Base-by-base conservation (phyloP, 2,113 vertebrate species). In the Dipodomys ordii region DNA sequence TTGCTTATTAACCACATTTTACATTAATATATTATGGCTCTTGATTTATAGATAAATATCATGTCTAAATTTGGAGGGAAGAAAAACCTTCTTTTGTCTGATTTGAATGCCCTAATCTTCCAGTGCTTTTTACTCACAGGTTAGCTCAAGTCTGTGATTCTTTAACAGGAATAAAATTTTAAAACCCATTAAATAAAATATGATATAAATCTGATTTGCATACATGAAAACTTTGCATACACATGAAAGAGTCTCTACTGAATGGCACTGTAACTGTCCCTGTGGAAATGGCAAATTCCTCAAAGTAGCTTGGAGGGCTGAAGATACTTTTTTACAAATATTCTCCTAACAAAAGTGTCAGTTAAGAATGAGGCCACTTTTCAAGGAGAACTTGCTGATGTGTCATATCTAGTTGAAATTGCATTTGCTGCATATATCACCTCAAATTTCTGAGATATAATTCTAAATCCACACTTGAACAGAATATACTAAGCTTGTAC, bases 371-470 rank as follows among this genome's bases (percentile, higher is more conserved):
- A 7, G 49, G 18, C 19, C 12, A 23, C 25, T 28, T 35, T 83
- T 78, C 39, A 68, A 53, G 6, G 69, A 78, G 62, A 68, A 44
- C 22, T 64, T 78, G n/a, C 9, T 62, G n/a, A 78, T 77, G 25
- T 44, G 13, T 88, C n/a, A 84, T 44, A 19, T n/a, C 57, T 8
- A 15, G 18, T 20, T 90, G 77, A 11, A 8, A 68, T 12, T 83
- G 28, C 19, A 90, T 88, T 80, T 83, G 25, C 57, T 39, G 53
- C 11, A 68, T 39, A 32, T 30, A 76, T 65, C n/a, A 78, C 53
- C 60, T 88, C 35, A 79, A 83, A 25, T 73, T 90, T 11, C 46
- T 86, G 30, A 85, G 90, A 19, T 28, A 69, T 89, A 90, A 91
- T 18, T 68, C 23, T 78, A 84, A 90, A 90, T 76, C 19, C 44